Percentiles rank a stretch among this genome's conserved stretches.
Evolutionary conservation across 2,888 invertebrate genomes (phyloP).

Genomic region (Abrostola tripartita): DNA sequence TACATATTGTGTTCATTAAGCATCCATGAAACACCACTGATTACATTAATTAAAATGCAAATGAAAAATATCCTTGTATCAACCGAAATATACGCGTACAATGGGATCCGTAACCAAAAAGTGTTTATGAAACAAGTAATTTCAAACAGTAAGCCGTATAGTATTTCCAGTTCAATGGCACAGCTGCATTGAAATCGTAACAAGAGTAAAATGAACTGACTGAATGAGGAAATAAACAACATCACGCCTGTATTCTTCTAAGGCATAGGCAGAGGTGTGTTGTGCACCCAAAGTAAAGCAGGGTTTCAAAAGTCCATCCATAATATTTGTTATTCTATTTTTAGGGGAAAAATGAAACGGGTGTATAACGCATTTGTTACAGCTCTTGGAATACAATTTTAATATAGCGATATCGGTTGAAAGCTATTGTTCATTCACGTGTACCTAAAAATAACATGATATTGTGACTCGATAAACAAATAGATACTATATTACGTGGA

Average conservation of each 20-base stretch:
- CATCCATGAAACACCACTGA: neutral
- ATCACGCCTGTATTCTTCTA: no score
- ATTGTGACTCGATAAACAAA: neutral
- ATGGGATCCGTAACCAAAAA: neutral
- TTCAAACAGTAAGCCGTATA: conserved; percentile 43
- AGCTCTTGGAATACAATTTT: neutral
- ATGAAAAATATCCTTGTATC: neutral
- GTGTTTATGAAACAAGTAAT: conserved; percentile 27
- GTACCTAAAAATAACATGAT: neutral
- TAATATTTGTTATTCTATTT: no score
- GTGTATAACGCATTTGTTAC: neutral
- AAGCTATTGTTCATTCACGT: neutral
- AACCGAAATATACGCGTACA: neutral
- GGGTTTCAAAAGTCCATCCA: no score
- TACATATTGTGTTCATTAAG: neutral
- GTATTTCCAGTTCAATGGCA: conserved; percentile 21
- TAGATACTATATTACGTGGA: neutral
- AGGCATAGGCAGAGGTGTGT: no score
- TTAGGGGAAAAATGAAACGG: no score
- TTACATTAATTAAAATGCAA: neutral
- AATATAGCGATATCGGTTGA: neutral
- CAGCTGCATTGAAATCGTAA: conserved; percentile 22
- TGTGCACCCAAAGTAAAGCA: conserved; percentile 23
- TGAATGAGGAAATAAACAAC: conserved; percentile 6
- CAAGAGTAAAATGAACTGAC: conserved; percentile 23